Conservation (phyloP, 2,888 invertebrate species). For the Zhengitettix transpicula region DNA sequence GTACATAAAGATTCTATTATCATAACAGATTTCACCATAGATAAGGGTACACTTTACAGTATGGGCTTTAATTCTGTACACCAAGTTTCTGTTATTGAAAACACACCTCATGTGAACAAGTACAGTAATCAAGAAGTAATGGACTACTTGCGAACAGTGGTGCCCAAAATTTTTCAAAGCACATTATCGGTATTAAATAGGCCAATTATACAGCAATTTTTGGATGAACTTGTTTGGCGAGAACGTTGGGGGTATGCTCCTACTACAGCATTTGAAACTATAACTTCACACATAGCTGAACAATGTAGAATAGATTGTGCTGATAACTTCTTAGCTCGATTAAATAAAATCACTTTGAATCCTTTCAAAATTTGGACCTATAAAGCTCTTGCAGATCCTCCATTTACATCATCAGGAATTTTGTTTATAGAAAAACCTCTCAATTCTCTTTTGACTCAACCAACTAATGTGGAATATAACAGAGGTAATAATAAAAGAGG, state of each 20-base stretch:
- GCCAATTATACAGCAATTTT: slow-evolving; percentile 77
- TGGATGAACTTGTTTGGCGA: slow-evolving; percentile 80
- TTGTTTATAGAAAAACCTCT: background rate
- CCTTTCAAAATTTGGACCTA: slow-evolving; percentile 49
- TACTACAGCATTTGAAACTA: slow-evolving; percentile 62
- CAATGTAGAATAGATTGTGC: slow-evolving; percentile 49
- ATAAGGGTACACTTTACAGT: slow-evolving; percentile 54
- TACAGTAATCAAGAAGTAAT: slow-evolving; percentile 61
- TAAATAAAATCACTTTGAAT: slow-evolving; percentile 36
- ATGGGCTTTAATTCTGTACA: slow-evolving; percentile 67
- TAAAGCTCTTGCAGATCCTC: slow-evolving; percentile 19
- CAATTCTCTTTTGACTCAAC: background rate
- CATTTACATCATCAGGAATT: background rate
- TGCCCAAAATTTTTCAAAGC: slow-evolving; percentile 76
- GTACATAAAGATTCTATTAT: slow-evolving; percentile 52
- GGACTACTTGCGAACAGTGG: slow-evolving; percentile 72
- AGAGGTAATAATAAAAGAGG: background rate
- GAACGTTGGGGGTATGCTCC: slow-evolving; percentile 69
- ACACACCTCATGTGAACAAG: slow-evolving; percentile 24
- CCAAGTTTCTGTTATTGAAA: slow-evolving; percentile 36
- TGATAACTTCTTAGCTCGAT: slow-evolving; percentile 27
- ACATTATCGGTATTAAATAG: slow-evolving; percentile 64
- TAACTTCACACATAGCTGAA: slow-evolving; percentile 60
- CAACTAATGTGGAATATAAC: background rate
- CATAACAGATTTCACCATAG: slow-evolving; percentile 69